These are phyloP conservation scores for Hystrix cristata DNA, from an alignment of 2,113 vertebrate species.

Conservation along the genomic window DNA sequence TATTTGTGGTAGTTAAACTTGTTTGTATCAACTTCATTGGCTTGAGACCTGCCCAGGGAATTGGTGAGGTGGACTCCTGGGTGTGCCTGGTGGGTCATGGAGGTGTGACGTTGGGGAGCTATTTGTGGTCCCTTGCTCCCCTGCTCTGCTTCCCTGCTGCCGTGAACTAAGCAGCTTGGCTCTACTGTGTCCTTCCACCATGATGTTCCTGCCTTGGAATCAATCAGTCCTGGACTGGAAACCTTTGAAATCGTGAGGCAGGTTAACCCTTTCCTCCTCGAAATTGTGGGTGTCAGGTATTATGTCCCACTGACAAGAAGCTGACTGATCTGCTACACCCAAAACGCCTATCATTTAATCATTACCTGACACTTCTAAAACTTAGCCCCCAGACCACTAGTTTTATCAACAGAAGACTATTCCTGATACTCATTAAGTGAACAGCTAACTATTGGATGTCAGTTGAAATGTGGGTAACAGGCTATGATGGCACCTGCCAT, in stretches of 20 bases:
- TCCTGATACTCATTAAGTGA: slow-evolving; percentile 2
- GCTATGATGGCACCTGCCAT: neutral
- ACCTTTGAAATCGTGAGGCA: neutral
- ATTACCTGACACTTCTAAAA: neutral
- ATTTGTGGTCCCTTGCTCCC: neutral
- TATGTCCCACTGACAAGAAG: neutral
- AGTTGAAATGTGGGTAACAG: neutral
- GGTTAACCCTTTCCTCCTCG: neutral
- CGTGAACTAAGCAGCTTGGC: neutral
- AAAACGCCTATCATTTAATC: neutral
- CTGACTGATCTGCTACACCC: neutral
- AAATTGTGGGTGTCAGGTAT: neutral
- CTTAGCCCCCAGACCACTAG: neutral
- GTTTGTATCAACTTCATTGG: neutral
- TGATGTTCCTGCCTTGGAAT: neutral
- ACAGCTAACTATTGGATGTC: neutral
- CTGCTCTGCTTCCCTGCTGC: neutral
- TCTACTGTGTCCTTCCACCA: neutral
- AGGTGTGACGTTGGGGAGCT: neutral
- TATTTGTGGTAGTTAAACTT: neutral
- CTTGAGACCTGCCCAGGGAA: neutral
- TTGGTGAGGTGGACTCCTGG: neutral
- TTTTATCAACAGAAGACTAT: neutral
- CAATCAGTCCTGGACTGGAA: neutral
- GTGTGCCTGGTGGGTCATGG: neutral